Evolutionary conservation across 2,888 invertebrate genomes (phyloP).

Genomic region (Aplocera efformata): DNA sequence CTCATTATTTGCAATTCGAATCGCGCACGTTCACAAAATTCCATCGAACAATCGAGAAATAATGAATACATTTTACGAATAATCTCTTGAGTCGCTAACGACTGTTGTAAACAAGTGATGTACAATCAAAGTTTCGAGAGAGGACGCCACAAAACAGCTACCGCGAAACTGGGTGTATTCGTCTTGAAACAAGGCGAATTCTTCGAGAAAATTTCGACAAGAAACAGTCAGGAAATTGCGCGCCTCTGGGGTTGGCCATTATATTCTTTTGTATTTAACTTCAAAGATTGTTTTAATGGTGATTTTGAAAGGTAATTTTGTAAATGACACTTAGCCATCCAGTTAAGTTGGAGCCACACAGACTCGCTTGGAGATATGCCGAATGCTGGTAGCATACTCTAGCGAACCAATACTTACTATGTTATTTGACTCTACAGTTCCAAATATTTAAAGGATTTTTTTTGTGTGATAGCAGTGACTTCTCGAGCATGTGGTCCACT

Average conservation of each 20-base stretch:
- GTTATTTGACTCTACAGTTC: too few relatives aligned
- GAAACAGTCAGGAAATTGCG: constrained; percentile 53
- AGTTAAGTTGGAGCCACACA: too few relatives aligned
- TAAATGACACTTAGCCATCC: constrained; percentile 18
- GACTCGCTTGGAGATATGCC: too few relatives aligned
- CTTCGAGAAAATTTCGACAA: constrained; percentile 41
- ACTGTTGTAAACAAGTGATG: constrained; percentile 58
- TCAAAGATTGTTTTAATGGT: constrained; percentile 33
- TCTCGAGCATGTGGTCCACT: too few relatives aligned
- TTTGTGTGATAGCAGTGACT: too few relatives aligned
- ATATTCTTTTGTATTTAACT: constrained; percentile 54
- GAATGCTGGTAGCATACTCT: too few relatives aligned
- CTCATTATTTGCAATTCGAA: background rate
- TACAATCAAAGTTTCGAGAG: constrained; percentile 56
- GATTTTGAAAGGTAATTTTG: constrained; percentile 21
- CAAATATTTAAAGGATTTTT: too few relatives aligned
- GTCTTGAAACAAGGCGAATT: constrained; percentile 10
- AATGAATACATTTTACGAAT: constrained; percentile 39
- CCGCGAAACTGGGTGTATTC: constrained; percentile 14
- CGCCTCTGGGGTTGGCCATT: constrained; percentile 49
- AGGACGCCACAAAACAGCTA: background rate
- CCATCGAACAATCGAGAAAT: constrained; percentile 32
- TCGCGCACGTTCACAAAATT: constrained; percentile 3
- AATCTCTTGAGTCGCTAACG: constrained; percentile 50
- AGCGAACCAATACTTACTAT: too few relatives aligned